These are phyloP conservation scores for Istiophorus platypterus DNA, from an alignment of 2,113 vertebrate genomes.

Conservation along the genomic window DNA sequence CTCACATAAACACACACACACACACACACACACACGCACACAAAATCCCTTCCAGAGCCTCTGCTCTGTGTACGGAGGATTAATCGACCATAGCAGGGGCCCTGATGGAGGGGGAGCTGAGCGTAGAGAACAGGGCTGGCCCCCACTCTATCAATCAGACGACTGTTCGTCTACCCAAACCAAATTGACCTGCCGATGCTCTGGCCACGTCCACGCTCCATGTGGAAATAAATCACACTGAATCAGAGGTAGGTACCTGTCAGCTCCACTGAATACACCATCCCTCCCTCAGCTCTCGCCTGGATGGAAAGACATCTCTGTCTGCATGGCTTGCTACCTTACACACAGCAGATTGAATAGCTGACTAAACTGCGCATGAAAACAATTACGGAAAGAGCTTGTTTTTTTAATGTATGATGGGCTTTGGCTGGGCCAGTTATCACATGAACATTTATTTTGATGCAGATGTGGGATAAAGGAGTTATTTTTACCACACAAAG, in stretches of 20 bases:
- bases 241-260: conserved; percentile 73
- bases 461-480: not conserved
- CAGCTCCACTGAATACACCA: conserved; percentile 58
- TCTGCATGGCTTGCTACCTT: conserved; percentile 25
- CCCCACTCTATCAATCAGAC: conserved; percentile 74
- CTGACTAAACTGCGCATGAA: conserved; percentile 34
- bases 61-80: conserved; percentile 52
- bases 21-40: conserved; percentile 18
- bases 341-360: conserved; percentile 47
- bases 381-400: conserved; percentile 32
- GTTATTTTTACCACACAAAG: not conserved
- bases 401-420: conserved; percentile 6
- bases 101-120: conserved; percentile 65
- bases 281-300: conserved; percentile 45
- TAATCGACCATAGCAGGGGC: conserved; percentile 66
- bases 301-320: conserved; percentile 36
- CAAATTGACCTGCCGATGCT: conserved; percentile 76
- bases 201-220: conserved; percentile 52
- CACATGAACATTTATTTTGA: conserved; percentile 6
- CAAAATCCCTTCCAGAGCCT: conserved; percentile 46
- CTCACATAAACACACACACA: conserved; percentile 37
- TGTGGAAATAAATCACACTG: conserved; percentile 77
- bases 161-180: conserved; percentile 62
- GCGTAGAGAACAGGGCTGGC: conserved; percentile 57
- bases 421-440: not conserved